Evolutionary conservation across 2,797 vertebrate genomes (phyloP), one percentile per base, ranked within the genome.

Genomic region (Typhlichthys eigenmanni): DNA sequence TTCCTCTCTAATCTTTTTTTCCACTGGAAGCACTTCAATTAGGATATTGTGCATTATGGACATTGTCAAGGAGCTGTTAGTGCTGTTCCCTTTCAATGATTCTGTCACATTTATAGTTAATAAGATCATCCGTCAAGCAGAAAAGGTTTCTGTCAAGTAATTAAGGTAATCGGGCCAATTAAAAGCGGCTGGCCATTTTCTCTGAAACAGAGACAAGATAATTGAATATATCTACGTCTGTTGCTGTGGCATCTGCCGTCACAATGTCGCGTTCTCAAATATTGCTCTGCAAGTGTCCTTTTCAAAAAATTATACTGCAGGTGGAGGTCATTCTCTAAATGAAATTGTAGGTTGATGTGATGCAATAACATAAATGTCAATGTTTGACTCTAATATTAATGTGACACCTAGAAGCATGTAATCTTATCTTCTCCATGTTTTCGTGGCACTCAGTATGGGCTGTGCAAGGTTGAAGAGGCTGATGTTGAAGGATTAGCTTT

Each of bases 91-190:
- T 43, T 8, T 43, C 38, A 43, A 43, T 43, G 38, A 43, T 10
- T 43, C 38, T 43, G 38, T 43, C 38, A 43, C 38, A 43, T 43
- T 43, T 9, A 43, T 43, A 43, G 38, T 55, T 63, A 78, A 84
- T 86, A 85, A 87, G 82, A 78, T 83, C 82, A 84, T 86, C 76
- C 76, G 82, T 91, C 84, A 83, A 59, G 53, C 49, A 12, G 59
- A 58, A 88, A 86, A 87, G 81, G 79, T 87, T 81, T 75, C 74
- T 46, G 70, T 75, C 75, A 83, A 69, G 75, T 75, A 61, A 86
- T 85, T 76, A 75, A 76, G 75, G 62, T 82, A 86, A 88, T 82
- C 82, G 80, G 80, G 68, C 66, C 78, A 84, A 88, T 88, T 83
- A 79, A 87, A 88, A 77, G 38, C 57, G 66, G 62, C 61, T 6